Evolutionary conservation across 2,113 vertebrate genomes (phyloP), one percentile per base, ranked within the genome.

Genomic region (Phoxinus phoxinus): DNA sequence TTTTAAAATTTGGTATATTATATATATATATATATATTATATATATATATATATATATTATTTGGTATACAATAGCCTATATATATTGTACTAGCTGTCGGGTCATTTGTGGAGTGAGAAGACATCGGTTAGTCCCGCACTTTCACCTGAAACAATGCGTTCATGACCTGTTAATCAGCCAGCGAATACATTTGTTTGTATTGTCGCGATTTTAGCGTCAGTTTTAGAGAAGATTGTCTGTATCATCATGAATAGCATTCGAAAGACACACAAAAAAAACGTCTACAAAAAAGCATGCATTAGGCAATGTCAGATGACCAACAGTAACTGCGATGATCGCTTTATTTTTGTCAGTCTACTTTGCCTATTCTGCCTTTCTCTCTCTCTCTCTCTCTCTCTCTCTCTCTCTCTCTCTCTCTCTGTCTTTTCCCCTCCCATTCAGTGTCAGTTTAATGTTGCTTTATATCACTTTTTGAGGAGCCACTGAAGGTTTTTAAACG

Each of bases 401-500:
- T n/a, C n/a, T n/a, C n/a, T n/a, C n/a, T n/a, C n/a, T n/a, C 21
- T 83, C 8, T 77, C 46, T 77, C 53, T 35, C 30, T 41, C 21
- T 41, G 21, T 32, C 15, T 63, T 10, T 58, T 69, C 44, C 79
- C 53, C 37, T 82, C 51, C 63, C 65, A 35, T 35, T 83, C 77
- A 32, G 67, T 48, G 30, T 90, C 89, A 87, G 87, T 88, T 82
- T 88, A 86, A 23, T 69, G 37, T 8, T 86, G 19, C 86, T 74
- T 85, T 61, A 78, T 67, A 71, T 80, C 81, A 87, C 71, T 63
- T 19, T 32, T 81, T 27, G 27, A 65, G 86, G 84, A 75, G 63
- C 58, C 23, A 65, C 53, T 41, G 25, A 46, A 9, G 13, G 12
- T 13, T 92, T 94, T 93, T 87, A 93, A 94, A 94, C 93, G 93